Base-by-base conservation (phyloP, 92 coral and sea anemone species). In the Epizoanthus ramosus region DNA sequence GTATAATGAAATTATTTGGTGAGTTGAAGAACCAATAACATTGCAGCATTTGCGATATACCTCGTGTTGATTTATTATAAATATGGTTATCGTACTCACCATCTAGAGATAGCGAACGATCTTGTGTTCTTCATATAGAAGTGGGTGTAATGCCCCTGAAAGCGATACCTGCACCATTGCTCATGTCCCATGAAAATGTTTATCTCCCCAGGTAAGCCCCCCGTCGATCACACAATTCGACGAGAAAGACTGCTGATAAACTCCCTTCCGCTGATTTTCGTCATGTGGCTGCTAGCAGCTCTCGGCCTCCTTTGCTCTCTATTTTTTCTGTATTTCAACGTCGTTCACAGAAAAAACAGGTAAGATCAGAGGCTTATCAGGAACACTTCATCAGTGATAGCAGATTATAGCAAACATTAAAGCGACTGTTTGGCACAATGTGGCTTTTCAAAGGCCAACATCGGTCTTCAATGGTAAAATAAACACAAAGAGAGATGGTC, bases 311-410 rank as follows among this genome's bases (percentile, higher is more conserved):
- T 90, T 28, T 89, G 91, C 31, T 92, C 98, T 3, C 19, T 93
- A 37, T 80, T 84, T 4, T 92, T 94, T 67, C 90, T 94, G 0
- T 92, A 92, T 81, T 94, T 94, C 80, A 94, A 94, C 82, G 84
- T 94, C 59, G 84, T 64, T 57, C 75, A 92, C 70, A 50, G 98
- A 56, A 91, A 87, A 50, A 90, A 94, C 84, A 90, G 92, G 98
- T 94, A 79, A 59, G 82, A 43, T 24, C 25, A 64, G 85, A 24
- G 3, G 22, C 3, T 70, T 31, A 28, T 47, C 5, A 13, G 5
- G n/a, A 69, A 28, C 74, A 69, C 5, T 69, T 31, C 74, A 14
- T 68, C 6, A 68, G 1, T 47, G 53, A 47, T 10, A 3, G 28
- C 6, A 75, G n/a, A n/a, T 47, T 35, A 75, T 18, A 43, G 28